Percentiles rank a stretch among this genome's conserved stretches.
Evolutionary conservation across 2,888 invertebrate genomes (phyloP).

Genomic region (Pedicia rivosa): DNA sequence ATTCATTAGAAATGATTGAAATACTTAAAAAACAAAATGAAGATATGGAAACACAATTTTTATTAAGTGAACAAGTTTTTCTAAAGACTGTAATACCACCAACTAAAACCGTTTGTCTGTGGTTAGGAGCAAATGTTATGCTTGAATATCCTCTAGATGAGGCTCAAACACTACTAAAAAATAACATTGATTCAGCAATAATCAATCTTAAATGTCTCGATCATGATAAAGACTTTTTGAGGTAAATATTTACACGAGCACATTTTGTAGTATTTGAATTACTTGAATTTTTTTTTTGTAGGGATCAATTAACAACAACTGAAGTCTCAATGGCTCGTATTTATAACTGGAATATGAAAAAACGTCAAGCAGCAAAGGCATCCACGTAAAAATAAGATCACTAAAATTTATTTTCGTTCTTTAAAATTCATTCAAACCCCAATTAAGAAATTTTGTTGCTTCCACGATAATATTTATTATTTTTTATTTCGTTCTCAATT

Average conservation of each 20-base stretch:
- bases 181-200: conserved; percentile 71
- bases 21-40: conserved; percentile 69
- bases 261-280: conserved; percentile 4
- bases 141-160: conserved; percentile 87
- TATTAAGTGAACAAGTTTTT: conserved; percentile 85
- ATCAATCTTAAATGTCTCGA: conserved; percentile 72
- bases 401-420: too few relatives aligned
- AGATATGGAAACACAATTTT: conserved; percentile 67
- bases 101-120: conserved; percentile 72
- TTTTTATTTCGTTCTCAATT: too few relatives aligned
- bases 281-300: conserved; percentile 20
- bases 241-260: conserved; percentile 30
- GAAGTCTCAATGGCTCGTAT: conserved; percentile 99
- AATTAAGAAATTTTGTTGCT: too few relatives aligned
- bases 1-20: conserved; percentile 82
- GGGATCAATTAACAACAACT: conserved; percentile 94
- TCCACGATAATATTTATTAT: too few relatives aligned
- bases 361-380: conserved; percentile 18
- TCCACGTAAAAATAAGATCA: too few relatives aligned
- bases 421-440: too few relatives aligned
- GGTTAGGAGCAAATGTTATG: conserved; percentile 92
- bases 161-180: conserved; percentile 66
- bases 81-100: conserved; percentile 71
- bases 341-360: conserved; percentile 95
- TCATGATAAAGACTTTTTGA: conserved; percentile 83